A percentile compares a stretch with the other conserved stretches of the same genome.
phyloP scores from a whole-genome alignment of 1,140 invertebrate species.

The Neodiprion fabricii region DNA sequence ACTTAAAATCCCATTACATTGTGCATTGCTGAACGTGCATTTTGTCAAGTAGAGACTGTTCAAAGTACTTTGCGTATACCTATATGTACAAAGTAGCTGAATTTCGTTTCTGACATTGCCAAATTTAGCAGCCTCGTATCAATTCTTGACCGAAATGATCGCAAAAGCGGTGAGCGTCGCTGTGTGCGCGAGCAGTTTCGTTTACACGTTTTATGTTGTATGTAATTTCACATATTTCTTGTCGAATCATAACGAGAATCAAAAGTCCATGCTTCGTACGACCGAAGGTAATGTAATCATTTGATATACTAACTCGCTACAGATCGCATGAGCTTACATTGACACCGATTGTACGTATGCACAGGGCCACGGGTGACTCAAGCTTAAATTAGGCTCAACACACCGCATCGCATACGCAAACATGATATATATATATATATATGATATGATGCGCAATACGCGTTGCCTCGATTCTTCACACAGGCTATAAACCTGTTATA shows the following conservation, averaged over 20 bases:
- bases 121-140: neutral
- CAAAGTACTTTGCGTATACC: too few relatives aligned
- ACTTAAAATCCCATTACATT: too few relatives aligned
- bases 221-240: constrained; percentile 52
- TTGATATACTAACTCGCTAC: neutral
- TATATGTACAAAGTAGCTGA: too few relatives aligned
- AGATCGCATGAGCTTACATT: too few relatives aligned
- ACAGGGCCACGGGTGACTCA: too few relatives aligned
- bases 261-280: constrained; percentile 21
- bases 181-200: constrained; percentile 42
- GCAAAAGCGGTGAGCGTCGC: constrained; percentile 28
- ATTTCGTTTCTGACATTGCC: neutral
- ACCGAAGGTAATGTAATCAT: constrained; percentile 29
- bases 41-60: too few relatives aligned
- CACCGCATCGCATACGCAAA: too few relatives aligned
- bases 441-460: constrained; percentile 9
- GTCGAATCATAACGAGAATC: constrained; percentile 39
- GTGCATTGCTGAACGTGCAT: too few relatives aligned
- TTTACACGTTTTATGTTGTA: constrained; percentile 53
- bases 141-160: neutral
- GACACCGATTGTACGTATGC: too few relatives aligned
- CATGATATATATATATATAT: neutral
- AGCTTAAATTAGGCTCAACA: too few relatives aligned
- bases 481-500: too few relatives aligned
- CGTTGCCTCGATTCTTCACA: constrained; percentile 3